phyloP scores from a whole-genome alignment of 2,113 vertebrate species.

The Bubalus kerabau region DNA sequence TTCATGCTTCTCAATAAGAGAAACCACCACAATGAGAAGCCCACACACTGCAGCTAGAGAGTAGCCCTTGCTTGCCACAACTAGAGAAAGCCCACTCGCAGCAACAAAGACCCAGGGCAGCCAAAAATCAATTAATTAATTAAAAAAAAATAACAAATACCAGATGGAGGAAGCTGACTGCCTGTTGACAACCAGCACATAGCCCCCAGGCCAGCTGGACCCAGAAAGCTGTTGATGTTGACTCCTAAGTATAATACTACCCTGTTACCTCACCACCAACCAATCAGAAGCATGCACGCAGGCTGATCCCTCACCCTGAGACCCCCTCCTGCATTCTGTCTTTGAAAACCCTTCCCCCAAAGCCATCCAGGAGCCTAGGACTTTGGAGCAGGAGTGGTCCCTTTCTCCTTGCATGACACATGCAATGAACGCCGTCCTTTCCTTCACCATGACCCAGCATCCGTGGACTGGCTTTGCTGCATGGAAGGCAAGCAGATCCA shows the following conservation, averaged over 20 bases:
- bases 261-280: background rate
- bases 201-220: background rate
- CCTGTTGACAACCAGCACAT: background rate
- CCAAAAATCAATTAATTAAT: background rate
- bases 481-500: background rate
- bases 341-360: background rate
- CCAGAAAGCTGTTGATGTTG: background rate
- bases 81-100: background rate
- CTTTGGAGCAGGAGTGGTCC: background rate
- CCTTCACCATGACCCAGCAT: background rate
- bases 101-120: background rate
- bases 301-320: background rate
- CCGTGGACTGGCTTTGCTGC: background rate
- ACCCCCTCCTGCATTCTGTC: background rate
- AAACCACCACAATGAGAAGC: background rate
- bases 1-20: background rate
- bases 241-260: background rate
- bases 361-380: background rate
- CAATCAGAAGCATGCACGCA: background rate
- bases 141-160: background rate
- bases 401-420: background rate
- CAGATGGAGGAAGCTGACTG: background rate
- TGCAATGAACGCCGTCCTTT: background rate
- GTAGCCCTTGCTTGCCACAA: background rate
- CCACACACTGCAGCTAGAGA: background rate